A percentile compares a stretch with the other conserved stretches of the same genome.
Evolutionary conservation across 1,140 invertebrate genomes (phyloP).

Genomic region (Doryteuthis pealeii): DNA sequence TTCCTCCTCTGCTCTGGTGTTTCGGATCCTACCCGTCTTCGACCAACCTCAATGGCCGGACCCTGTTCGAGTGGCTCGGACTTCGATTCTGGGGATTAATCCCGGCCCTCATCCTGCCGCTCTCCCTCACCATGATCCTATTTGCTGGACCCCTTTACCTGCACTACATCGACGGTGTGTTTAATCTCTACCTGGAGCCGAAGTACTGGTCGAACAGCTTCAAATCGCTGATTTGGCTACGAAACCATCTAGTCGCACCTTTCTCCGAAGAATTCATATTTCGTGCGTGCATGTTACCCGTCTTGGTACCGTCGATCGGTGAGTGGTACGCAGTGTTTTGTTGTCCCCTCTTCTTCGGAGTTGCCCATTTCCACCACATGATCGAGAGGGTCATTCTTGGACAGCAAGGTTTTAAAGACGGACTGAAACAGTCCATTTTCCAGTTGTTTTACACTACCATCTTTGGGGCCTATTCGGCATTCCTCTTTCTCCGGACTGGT

Average conservation of each 20-base stretch:
- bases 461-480: conserved; percentile 92
- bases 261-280: conserved; percentile 94
- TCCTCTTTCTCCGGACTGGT: conserved; percentile 76
- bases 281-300: conserved; percentile 89
- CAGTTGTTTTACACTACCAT: conserved; percentile 89
- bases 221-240: conserved; percentile 79
- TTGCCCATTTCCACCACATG: conserved; percentile 91
- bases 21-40: conserved; percentile 40
- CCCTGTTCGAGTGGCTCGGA: conserved; percentile 74
- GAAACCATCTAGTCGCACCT: conserved; percentile 88
- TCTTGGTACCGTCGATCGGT: conserved; percentile 81
- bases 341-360: conserved; percentile 89
- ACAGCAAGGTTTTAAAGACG: conserved; percentile 46
- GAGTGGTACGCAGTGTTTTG: conserved; percentile 77
- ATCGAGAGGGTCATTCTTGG: conserved; percentile 73
- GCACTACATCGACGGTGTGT: conserved; percentile 53
- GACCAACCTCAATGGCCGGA: conserved; percentile 61
- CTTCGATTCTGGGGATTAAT: conserved; percentile 74
- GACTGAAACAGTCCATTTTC: conserved; percentile 67
- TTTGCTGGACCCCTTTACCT: conserved; percentile 47
- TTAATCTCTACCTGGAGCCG: conserved; percentile 64
- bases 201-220: conserved; percentile 74
- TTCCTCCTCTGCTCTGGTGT: conserved; percentile 74
- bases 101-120: conserved; percentile 73
- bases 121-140: conserved; percentile 77